Conservation (phyloP, 2,888 invertebrate genomes). For the Eugnorisma glareosa region DNA sequence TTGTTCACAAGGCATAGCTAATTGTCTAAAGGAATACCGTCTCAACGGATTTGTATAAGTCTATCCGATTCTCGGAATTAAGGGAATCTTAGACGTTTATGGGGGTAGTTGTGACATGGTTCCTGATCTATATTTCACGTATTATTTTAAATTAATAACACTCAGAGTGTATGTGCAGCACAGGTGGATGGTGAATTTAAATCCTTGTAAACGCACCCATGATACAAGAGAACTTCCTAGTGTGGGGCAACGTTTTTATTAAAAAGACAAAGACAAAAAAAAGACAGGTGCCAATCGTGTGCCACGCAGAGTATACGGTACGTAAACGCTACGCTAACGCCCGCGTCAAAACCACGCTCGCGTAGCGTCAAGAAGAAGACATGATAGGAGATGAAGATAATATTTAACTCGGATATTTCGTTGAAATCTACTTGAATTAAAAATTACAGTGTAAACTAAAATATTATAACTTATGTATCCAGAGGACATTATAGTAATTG, state of each 20-base stretch:
- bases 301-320: neutral
- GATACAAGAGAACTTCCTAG: too few relatives aligned
- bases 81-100: slow-evolving; percentile 59
- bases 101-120: slow-evolving; percentile 21
- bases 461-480: neutral
- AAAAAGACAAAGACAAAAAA: too few relatives aligned
- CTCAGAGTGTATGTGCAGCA: too few relatives aligned
- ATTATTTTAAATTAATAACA: too few relatives aligned
- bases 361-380: neutral
- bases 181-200: too few relatives aligned
- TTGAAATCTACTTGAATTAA: neutral
- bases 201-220: too few relatives aligned
- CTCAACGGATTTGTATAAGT: slow-evolving; percentile 77
- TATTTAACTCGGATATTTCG: neutral
- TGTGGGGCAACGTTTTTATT: too few relatives aligned
- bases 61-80: slow-evolving; percentile 69
- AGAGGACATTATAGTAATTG: neutral
- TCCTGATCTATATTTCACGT: neutral
- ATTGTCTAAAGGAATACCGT: slow-evolving; percentile 80
- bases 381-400: neutral
- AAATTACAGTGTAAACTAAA: neutral
- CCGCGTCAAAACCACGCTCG: neutral
- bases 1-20: slow-evolving; percentile 74
- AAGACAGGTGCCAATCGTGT: neutral
- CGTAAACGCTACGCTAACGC: neutral